phyloP scores from a whole-genome alignment of 92 coral and sea anemone genomes.

The Phymanthus crucifer region DNA sequence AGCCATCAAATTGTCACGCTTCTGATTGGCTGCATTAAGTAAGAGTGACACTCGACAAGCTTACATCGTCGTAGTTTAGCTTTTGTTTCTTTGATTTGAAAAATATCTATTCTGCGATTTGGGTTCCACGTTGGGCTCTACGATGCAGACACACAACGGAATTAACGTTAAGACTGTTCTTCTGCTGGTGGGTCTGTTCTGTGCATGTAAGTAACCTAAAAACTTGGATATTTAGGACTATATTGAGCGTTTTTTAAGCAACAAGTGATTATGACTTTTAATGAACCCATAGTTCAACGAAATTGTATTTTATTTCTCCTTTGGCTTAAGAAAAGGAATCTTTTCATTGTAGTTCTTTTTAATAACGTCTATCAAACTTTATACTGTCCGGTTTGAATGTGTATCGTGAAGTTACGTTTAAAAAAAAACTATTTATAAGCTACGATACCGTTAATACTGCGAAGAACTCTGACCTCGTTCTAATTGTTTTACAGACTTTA shows the following conservation, averaged over 20 bases:
- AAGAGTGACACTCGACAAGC: background rate
- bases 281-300: no score
- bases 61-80: background rate
- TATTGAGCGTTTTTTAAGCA: no score
- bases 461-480: no score
- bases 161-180: conserved; percentile 41
- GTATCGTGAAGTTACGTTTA: no score
- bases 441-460: no score
- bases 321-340: no score
- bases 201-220: background rate
- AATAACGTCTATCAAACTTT: no score
- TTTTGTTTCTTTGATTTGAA: background rate
- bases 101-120: background rate
- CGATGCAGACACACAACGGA: conserved; percentile 29
- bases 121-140: conserved; percentile 7
- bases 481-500: background rate
- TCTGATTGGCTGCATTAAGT: background rate
- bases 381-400: no score
- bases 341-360: no score
- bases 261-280: no score
- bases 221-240: background rate
- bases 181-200: conserved; percentile 7
- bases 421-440: no score
- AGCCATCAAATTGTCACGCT: conserved; percentile 5
- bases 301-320: no score